phyloP scores from a whole-genome alignment of 2,113 vertebrate genomes.

The Marcusenius ussheri region DNA sequence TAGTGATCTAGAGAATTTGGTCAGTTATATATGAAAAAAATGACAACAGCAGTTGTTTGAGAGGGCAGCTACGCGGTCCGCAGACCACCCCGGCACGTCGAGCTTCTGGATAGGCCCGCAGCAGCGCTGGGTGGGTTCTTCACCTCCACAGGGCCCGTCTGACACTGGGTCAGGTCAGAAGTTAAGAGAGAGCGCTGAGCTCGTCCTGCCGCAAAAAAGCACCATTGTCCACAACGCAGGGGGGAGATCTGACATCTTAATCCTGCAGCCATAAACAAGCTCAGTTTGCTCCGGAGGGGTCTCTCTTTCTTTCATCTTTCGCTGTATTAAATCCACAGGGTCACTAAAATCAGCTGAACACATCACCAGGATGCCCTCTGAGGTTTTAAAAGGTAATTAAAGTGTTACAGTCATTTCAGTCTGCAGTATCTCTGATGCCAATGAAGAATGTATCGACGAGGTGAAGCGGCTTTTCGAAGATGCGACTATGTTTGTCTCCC shows the following conservation, averaged over 20 bases:
- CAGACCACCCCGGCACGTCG: neutral
- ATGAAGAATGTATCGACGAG: neutral
- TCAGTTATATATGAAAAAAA: neutral
- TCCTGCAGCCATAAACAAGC: slow-evolving; percentile 48
- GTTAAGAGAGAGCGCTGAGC: slow-evolving; percentile 35
- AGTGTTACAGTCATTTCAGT: neutral
- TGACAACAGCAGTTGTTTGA: neutral
- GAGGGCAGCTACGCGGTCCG: neutral
- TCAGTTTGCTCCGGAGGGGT: slow-evolving; percentile 34
- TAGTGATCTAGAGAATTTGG: neutral
- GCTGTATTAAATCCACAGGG: slow-evolving; percentile 43
- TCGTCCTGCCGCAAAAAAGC: slow-evolving; percentile 27
- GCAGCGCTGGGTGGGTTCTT: slow-evolving; percentile 24
- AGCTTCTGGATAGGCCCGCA: slow-evolving; percentile 4
- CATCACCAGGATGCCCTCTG: neutral
- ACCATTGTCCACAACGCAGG: slow-evolving; percentile 24
- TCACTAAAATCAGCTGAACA: slow-evolving; percentile 40
- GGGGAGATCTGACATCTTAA: neutral
- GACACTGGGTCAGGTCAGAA: slow-evolving; percentile 44
- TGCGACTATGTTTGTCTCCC: neutral
- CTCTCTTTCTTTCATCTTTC: slow-evolving; percentile 49
- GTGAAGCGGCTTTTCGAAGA: neutral
- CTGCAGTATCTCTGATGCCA: slow-evolving; percentile 12
- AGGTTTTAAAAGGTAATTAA: neutral
- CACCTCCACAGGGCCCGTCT: slow-evolving; percentile 29